Evolutionary conservation across 2,888 invertebrate species (phyloP).

Genomic region (Eristalinus sepulchralis): DNA sequence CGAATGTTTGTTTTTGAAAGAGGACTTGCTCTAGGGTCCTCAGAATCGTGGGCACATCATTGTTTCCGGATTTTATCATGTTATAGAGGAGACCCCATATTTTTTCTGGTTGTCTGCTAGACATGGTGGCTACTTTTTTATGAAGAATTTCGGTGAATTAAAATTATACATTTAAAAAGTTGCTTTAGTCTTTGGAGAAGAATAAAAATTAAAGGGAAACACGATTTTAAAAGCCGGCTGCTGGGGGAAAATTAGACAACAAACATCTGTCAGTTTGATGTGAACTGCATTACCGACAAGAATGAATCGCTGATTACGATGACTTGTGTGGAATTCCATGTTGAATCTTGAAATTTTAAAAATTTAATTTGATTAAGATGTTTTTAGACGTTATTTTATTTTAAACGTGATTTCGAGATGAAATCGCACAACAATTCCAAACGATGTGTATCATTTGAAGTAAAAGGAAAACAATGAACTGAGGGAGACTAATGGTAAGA

Average conservation of each 20-base stretch:
- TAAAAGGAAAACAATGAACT: too few species aligned
- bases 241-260: slow-evolving; percentile 8
- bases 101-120: slow-evolving; percentile 73
- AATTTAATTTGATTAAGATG: not conserved
- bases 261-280: slow-evolving; percentile 12
- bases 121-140: not conserved
- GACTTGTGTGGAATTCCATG: not conserved
- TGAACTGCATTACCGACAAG: not conserved
- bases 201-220: not conserved
- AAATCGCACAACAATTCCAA: too few species aligned
- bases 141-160: not conserved
- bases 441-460: too few species aligned
- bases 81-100: slow-evolving; percentile 79
- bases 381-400: not conserved
- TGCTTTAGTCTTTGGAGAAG: too few species aligned
- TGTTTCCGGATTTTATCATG: slow-evolving; percentile 74
- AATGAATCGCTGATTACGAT: not conserved
- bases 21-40: slow-evolving; percentile 55
- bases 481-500: too few species aligned
- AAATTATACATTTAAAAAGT: not conserved
- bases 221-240: not conserved
- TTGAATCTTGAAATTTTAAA: not conserved
- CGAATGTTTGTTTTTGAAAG: slow-evolving; percentile 45
- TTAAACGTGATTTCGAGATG: too few species aligned
- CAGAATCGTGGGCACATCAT: slow-evolving; percentile 51